Conservation (phyloP, 2,113 vertebrate genomes). For the Periophthalmus modestus region DNA sequence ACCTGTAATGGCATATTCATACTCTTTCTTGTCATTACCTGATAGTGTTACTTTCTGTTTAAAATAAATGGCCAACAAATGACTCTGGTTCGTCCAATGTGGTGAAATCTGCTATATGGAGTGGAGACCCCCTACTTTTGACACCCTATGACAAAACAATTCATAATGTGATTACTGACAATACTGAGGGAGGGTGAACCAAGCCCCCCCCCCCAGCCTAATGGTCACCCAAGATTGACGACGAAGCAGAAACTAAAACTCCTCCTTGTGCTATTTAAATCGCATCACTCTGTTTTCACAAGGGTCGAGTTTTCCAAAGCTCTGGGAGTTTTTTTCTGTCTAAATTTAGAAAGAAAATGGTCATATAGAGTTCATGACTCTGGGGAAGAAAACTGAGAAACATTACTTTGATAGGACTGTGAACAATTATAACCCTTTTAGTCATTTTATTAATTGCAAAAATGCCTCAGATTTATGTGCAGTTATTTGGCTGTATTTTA, state of each 20-base stretch:
- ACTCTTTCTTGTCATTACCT: neutral
- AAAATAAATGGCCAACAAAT: conserved; percentile 23
- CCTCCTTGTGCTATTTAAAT: conserved; percentile 38
- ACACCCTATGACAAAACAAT: neutral
- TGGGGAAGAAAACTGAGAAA: conserved; percentile 47
- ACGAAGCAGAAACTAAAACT: conserved; percentile 24
- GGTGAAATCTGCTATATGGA: conserved; percentile 27
- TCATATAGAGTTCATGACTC: conserved; percentile 47
- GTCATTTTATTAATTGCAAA: conserved; percentile 1
- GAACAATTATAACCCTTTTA: conserved; percentile 28
- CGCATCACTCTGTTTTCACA: conserved; percentile 45
- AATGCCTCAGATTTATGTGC: no score
- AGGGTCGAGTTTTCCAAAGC: conserved; percentile 30
- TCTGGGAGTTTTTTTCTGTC: conserved; percentile 30
- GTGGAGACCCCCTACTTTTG: no score
- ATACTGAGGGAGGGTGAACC: conserved; percentile 24
- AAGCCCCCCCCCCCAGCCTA: no score
- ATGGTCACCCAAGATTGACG: conserved; percentile 4
- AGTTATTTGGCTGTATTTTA: no score
- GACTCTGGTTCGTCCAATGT: conserved; percentile 17
- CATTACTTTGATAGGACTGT: conserved; percentile 45
- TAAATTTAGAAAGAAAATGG: conserved; percentile 64
- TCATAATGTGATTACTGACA: conserved; percentile 16
- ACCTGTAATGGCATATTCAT: no score
- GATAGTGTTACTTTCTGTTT: conserved; percentile 22